Percentiles rank a stretch among this genome's conserved stretches.
Conservation (phyloP, 2,797 vertebrate species). For the Ficedula albicollis region DNA sequence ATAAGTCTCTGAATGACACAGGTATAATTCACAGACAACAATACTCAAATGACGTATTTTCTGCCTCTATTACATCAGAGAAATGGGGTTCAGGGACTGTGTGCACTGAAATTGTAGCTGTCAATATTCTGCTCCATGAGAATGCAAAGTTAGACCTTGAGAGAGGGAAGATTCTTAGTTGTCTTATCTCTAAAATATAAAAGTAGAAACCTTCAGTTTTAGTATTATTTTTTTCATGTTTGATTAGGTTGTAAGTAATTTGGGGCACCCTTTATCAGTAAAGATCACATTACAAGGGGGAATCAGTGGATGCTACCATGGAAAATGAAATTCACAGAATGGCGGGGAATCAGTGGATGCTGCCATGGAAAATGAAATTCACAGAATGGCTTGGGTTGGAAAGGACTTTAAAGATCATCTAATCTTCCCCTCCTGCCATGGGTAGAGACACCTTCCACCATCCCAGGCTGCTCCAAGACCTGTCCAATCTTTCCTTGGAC, state of each 20-base stretch:
- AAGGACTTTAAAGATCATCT: background rate
- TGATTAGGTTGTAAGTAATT: background rate
- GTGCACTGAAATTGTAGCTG: background rate
- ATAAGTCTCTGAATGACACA: constrained; percentile 27
- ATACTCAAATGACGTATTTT: background rate
- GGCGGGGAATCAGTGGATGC: background rate
- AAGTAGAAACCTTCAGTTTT: background rate
- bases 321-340: background rate
- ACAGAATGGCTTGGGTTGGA: background rate
- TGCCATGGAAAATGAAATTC: background rate
- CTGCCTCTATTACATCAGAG: background rate
- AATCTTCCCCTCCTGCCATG: background rate
- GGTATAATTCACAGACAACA: background rate
- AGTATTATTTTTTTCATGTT: background rate
- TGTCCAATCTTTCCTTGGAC: fast-evolving
- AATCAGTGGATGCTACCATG: background rate
- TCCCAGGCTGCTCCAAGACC: background rate
- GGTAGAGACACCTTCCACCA: background rate
- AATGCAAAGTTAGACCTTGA: background rate
- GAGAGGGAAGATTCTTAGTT: background rate
- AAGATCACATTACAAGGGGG: background rate
- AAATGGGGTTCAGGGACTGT: background rate
- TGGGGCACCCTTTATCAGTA: background rate
- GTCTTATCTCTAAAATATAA: background rate
- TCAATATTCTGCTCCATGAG: background rate